These are phyloP conservation scores for Argentina silus DNA, from an alignment of 2,797 vertebrate genomes.

Conservation along the genomic window DNA sequence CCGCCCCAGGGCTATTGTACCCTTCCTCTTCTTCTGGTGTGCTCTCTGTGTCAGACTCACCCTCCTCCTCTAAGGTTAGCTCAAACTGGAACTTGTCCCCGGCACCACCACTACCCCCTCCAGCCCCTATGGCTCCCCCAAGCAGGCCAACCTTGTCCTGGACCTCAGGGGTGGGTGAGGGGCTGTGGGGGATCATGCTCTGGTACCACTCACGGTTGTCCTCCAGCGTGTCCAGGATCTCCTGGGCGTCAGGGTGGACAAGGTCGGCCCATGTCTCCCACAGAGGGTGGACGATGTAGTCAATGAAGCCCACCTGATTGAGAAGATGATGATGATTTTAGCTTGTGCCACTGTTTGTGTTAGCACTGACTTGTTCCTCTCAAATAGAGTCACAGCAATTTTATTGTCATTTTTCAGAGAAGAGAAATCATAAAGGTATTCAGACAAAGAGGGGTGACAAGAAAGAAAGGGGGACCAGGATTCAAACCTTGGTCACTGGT, in stretches of 20 bases:
- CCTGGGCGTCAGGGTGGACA: slow-evolving; percentile 92
- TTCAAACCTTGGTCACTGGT: too few relatives aligned
- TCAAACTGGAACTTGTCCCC: slow-evolving; percentile 87
- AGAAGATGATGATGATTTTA: neutral
- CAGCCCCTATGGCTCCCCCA: slow-evolving; percentile 36
- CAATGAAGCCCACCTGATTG: slow-evolving; percentile 90
- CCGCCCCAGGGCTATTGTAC: slow-evolving; percentile 39
- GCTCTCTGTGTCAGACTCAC: slow-evolving; percentile 77
- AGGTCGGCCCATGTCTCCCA: slow-evolving; percentile 96
- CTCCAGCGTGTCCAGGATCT: slow-evolving; percentile 90
- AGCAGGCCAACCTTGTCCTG: slow-evolving; percentile 41
- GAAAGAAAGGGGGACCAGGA: neutral
- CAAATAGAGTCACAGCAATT: too few relatives aligned
- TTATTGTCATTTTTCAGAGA: too few relatives aligned
- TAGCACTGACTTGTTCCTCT: neutral
- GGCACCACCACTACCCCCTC: slow-evolving; percentile 4
- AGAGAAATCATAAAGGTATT: too few relatives aligned
- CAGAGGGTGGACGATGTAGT: slow-evolving; percentile 92
- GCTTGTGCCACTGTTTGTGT: too few relatives aligned
- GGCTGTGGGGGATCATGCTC: slow-evolving; percentile 91
- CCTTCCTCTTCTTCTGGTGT: slow-evolving; percentile 71
- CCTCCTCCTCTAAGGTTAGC: slow-evolving; percentile 86
- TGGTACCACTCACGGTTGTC: slow-evolving; percentile 96
- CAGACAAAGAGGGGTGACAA: neutral
- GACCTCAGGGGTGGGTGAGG: slow-evolving; percentile 71